Percentiles rank a stretch among this genome's conserved stretches.
Evolutionary conservation across 2,888 invertebrate genomes (phyloP).

Genomic region (Merodon equestris): DNA sequence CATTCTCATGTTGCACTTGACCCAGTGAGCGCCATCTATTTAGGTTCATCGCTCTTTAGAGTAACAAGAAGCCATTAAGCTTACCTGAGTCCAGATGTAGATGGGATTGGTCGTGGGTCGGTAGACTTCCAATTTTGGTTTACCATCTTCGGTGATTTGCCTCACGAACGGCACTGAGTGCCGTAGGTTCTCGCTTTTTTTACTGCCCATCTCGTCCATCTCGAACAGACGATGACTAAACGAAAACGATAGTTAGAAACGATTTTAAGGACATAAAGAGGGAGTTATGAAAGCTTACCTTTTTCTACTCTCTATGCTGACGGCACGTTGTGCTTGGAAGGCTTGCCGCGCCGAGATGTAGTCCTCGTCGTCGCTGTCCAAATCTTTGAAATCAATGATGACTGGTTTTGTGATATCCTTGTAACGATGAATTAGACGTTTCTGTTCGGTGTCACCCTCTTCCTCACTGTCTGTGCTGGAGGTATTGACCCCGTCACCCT

Average conservation of each 20-base stretch:
- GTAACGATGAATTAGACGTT: slow-evolving; percentile 77
- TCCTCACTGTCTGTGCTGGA: slow-evolving; percentile 78
- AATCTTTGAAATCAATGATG: slow-evolving; percentile 78
- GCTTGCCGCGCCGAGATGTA: slow-evolving; percentile 82
- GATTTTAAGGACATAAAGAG: too few relatives aligned
- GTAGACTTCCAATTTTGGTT: slow-evolving; percentile 81
- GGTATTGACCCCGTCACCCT: slow-evolving; percentile 75
- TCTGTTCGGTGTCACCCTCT: slow-evolving; percentile 77
- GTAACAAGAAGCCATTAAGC: too few relatives aligned
- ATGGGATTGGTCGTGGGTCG: slow-evolving; percentile 81
- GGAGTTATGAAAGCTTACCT: slow-evolving; percentile 74
- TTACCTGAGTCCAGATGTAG: slow-evolving; percentile 80
- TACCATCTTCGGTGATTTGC: slow-evolving; percentile 82
- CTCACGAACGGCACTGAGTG: slow-evolving; percentile 83
- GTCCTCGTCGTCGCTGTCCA: slow-evolving; percentile 79
- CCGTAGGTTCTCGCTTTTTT: slow-evolving; percentile 82
- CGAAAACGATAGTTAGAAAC: too few relatives aligned
- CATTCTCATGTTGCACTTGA: not conserved
- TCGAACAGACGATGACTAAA: slow-evolving; percentile 79
- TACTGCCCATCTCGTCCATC: slow-evolving; percentile 82
- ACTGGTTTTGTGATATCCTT: slow-evolving; percentile 79
- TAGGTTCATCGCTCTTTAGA: too few relatives aligned
- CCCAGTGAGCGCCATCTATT: too few relatives aligned
- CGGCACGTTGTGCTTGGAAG: slow-evolving; percentile 83
- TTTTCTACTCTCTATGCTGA: slow-evolving; percentile 83